These are phyloP conservation scores for Siderastrea radians DNA, from an alignment of 92 coral and sea anemone species.

Conservation along the genomic window DNA sequence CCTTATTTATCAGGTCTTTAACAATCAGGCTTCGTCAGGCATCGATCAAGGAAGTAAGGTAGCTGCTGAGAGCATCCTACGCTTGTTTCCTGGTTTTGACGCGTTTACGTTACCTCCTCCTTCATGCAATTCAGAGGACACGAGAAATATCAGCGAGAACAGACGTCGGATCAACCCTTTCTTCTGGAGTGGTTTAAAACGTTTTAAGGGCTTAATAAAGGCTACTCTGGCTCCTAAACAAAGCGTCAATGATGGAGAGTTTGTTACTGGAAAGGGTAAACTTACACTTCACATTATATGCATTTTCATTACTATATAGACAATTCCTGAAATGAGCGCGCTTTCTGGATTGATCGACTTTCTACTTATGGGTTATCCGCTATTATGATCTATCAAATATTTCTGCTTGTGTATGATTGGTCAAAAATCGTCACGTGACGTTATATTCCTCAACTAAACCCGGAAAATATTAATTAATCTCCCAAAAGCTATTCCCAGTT, in stretches of 20 bases:
- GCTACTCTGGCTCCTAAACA: constrained; percentile 42
- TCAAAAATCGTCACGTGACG: no score
- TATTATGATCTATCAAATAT: no score
- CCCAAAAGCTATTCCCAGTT: no score
- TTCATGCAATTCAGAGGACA: constrained; percentile 42
- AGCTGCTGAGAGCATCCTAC: constrained; percentile 70
- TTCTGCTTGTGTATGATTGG: no score
- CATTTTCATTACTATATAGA: not conserved
- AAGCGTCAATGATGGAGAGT: constrained; percentile 66
- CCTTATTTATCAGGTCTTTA: not conserved
- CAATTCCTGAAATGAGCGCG: not conserved
- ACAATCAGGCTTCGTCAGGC: not conserved
- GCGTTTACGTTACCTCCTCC: constrained; percentile 82
- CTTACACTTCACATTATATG: no score
- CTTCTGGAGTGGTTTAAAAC: constrained; percentile 25
- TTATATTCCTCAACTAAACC: no score
- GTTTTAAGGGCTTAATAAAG: constrained; percentile 25
- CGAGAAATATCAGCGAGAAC: constrained; percentile 34
- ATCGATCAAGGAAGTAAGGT: not conserved
- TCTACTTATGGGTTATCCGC: no score
- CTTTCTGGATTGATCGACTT: constrained; percentile 54
- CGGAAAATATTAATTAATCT: no score
- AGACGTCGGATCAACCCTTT: constrained; percentile 23
- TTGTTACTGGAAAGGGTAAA: constrained; percentile 77
- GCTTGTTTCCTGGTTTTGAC: constrained; percentile 70